Base-by-base conservation (phyloP, 1,140 invertebrate species). In the Drosophila chauvacae region DNA sequence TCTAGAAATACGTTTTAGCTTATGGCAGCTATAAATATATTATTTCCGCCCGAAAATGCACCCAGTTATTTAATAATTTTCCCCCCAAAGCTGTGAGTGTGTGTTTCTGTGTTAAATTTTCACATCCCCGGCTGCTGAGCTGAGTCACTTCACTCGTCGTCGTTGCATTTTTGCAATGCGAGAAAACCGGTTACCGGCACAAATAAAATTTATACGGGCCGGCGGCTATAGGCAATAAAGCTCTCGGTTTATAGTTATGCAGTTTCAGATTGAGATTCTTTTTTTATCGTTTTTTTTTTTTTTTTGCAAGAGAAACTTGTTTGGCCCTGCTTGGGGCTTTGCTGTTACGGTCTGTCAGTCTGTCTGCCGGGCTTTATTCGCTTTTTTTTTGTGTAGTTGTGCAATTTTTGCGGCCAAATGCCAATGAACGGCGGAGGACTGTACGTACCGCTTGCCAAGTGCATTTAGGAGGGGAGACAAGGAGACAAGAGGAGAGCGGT, bases 101-200 rank as follows among this genome's bases (percentile, higher is more conserved):
- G 50, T 57, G 44, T 20, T 6, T 28, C 9, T 28, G 60, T 47
- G 68, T 18, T 18, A 2, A 51, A 60, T 41, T 72, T 71, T 71
- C 66, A 28, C 66, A 42, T 72, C 37, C 26, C 28, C 66, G 14
- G 33, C 23, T 37, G 14, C 14, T 13, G 7, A 33, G 68, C 33
- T 82, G 80, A 79, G 48, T 82, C 75, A 75, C 47, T 48, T 82
- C 51, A 75, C 23, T 28, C 47, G 23, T 26, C 47, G 23, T 26
- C 33, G 64, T 45, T 86, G 82, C 83, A 86, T 56, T 87, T 86
- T 75, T 68, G 62, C 60, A 65, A 60, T 72, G 30, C 62, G 57
- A 48, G 26, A 51, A 90, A 90, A 90, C 86, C 81, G 86, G 86
- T 90, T 90, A 87, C 81, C 86, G 86, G 86, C 82, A 74, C 80